Evolutionary conservation across 2,888 invertebrate genomes (phyloP).

Genomic region (Nycteola revayana): DNA sequence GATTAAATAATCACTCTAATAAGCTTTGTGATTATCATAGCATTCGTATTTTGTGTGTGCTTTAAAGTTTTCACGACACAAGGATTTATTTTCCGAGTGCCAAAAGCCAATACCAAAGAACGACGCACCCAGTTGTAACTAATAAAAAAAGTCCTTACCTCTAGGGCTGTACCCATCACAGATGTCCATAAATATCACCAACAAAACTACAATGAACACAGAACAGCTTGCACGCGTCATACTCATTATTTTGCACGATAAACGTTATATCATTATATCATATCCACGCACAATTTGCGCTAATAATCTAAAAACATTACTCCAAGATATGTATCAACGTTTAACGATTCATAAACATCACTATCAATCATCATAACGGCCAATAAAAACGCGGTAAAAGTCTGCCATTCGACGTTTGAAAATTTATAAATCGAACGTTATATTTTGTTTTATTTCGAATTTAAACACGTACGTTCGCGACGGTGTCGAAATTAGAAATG

Average conservation of each 20-base stretch:
- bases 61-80: too few relatives aligned
- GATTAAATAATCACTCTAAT: too few relatives aligned
- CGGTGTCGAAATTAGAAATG: slow-evolving; percentile 71
- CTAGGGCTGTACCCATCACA: slow-evolving; percentile 62
- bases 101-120: too few relatives aligned
- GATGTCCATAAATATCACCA: slow-evolving; percentile 42
- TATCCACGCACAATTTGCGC: slow-evolving; percentile 22
- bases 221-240: slow-evolving; percentile 32
- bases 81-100: too few relatives aligned
- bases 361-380: slow-evolving; percentile 35
- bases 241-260: slow-evolving; percentile 33
- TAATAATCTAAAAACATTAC: slow-evolving; percentile 26
- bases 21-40: too few relatives aligned
- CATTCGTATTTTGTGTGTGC: too few relatives aligned
- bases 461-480: slow-evolving; percentile 47
- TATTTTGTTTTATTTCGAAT: slow-evolving; percentile 16
- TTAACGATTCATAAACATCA: slow-evolving; percentile 37
- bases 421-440: slow-evolving; percentile 17
- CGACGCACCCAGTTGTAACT: too few relatives aligned
- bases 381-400: slow-evolving; percentile 37
- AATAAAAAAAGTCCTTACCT: slow-evolving; percentile 56
- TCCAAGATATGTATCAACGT: slow-evolving; percentile 27
- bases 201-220: slow-evolving; percentile 42
- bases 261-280: slow-evolving; percentile 27
- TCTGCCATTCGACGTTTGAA: slow-evolving; percentile 21